Evolutionary conservation across 2,113 vertebrate genomes (phyloP), one percentile per base, ranked within the genome.

Genomic region (Petroica traversi): DNA sequence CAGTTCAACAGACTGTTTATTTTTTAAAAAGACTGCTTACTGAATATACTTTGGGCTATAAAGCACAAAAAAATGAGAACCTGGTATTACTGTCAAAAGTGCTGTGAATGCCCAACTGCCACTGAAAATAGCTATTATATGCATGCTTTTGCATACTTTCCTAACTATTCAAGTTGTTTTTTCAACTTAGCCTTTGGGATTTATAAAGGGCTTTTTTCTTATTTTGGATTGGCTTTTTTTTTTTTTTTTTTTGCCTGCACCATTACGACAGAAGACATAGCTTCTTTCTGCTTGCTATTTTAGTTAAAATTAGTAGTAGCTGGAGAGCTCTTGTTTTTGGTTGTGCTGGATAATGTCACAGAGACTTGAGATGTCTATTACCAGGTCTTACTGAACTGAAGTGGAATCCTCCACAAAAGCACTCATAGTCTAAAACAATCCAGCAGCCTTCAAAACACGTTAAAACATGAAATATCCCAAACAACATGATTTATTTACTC

Each of bases 1-100:
- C 36, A 88, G 89, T 79, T 90, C 87, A 93, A 63, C 84, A 95
- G 68, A 48, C 69, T 87, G 89, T 45, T 84, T 87, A 46, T 76
- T 96, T 95, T 83, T 48, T 45, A 93, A 95, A 89, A 46, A 75
- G n/a, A 38, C n/a, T 78, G 51, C 75, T 95, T 93, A 84, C 45
- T 66, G 58, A 77, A 89, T 43, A 55, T 54, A 48, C 66, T 73
- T 79, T 29, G 51, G 85, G 54, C 85, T 59, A 15, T 15, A 64
- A 66, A 55, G 64, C 28, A 83, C 43, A 86, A 82, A 92, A 92
- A 94, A 82, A 43, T 38, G 76, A 91, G 62, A 92, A 80, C 26
- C 5, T 67, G 66, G 23, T 33, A 75, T 95, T 95, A 73, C 52
- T 51, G 81, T 93, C 81, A 77, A 17, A 94, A 95, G 67, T 22